A percentile compares a stretch with the other conserved stretches of the same genome.
These are phyloP conservation scores for Phocoena sinus DNA, from an alignment of 2,113 vertebrate genomes.

Conservation along the genomic window DNA sequence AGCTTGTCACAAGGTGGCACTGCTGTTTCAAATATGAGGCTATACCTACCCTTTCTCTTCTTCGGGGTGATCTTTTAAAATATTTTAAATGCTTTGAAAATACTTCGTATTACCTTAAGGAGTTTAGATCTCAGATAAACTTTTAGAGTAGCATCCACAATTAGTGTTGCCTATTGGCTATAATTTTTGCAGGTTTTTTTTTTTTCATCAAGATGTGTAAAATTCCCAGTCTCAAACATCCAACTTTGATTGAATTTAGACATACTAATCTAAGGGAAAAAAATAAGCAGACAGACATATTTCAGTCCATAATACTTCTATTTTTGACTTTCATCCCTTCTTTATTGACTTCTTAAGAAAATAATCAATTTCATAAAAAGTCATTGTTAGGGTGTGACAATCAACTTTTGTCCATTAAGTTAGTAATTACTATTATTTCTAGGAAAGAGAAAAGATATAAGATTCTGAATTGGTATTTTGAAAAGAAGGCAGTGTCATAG, in stretches of 20 bases:
- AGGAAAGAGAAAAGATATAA: conserved; percentile 22
- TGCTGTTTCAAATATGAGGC: conserved; percentile 72
- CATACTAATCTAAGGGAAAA: conserved; percentile 37
- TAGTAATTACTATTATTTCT: conserved; percentile 63
- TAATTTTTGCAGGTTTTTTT: not conserved
- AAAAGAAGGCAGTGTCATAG: not conserved
- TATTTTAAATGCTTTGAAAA: conserved; percentile 16
- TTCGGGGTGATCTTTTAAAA: not conserved
- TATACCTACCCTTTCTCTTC: not conserved
- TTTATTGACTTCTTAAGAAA: conserved; percentile 32
- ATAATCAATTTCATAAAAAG: not conserved
- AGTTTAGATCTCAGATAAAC: conserved; percentile 23
- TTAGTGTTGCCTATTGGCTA: not conserved
- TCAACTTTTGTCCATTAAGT: conserved; percentile 28
- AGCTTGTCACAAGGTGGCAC: conserved; percentile 78
- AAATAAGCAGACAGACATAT: not conserved
- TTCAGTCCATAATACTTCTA: not conserved
- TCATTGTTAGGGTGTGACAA: conserved; percentile 43
- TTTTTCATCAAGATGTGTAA: not conserved
- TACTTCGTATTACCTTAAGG: conserved; percentile 30
- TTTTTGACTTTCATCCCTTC: conserved; percentile 57
- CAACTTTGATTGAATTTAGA: conserved; percentile 24
- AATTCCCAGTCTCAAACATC: not conserved
- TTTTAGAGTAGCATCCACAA: conserved; percentile 35
- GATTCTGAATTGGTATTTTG: not conserved